These are phyloP conservation scores for Labrus mixtus DNA, from an alignment of 2,113 vertebrate genomes.

Conservation along the genomic window DNA sequence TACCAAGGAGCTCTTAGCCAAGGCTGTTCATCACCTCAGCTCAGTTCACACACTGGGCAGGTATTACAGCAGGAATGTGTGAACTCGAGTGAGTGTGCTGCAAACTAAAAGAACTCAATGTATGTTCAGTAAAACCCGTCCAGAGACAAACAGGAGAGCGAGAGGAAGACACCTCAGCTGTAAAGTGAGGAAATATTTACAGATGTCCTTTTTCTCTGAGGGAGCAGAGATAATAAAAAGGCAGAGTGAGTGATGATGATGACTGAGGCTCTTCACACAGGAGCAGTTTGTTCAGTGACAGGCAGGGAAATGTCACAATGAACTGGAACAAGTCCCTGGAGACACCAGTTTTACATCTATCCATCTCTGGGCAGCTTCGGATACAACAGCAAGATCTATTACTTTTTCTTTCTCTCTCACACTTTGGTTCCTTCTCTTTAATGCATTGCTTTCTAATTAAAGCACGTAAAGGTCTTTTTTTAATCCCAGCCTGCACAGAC, in stretches of 20 bases:
- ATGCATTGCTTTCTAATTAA: conserved; percentile 31
- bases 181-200: conserved; percentile 35
- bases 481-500: conserved; percentile 9
- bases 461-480: conserved; percentile 8
- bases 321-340: conserved; percentile 61
- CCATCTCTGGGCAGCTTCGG: not conserved
- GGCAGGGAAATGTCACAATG: conserved; percentile 50
- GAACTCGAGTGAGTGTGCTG: not conserved
- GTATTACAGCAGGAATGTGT: not conserved
- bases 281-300: conserved; percentile 47
- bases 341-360: conserved; percentile 32
- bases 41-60: not conserved
- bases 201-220: conserved; percentile 4
- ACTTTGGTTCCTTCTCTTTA: conserved; percentile 9
- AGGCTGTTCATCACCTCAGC: not conserved
- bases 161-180: conserved; percentile 1
- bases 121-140: conserved; percentile 13
- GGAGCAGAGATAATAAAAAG: conserved; percentile 17
- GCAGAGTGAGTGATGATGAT: conserved; percentile 19
- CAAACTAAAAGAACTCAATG: conserved; percentile 8
- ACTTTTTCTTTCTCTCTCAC: conserved; percentile 6
- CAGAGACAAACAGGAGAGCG: not conserved
- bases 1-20: not conserved
- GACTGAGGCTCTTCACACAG: conserved; percentile 19
- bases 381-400: conserved; percentile 5